These are phyloP conservation scores for Sebastes wilsoni DNA, from an alignment of 2,797 vertebrate species.

Conservation along the genomic window DNA sequence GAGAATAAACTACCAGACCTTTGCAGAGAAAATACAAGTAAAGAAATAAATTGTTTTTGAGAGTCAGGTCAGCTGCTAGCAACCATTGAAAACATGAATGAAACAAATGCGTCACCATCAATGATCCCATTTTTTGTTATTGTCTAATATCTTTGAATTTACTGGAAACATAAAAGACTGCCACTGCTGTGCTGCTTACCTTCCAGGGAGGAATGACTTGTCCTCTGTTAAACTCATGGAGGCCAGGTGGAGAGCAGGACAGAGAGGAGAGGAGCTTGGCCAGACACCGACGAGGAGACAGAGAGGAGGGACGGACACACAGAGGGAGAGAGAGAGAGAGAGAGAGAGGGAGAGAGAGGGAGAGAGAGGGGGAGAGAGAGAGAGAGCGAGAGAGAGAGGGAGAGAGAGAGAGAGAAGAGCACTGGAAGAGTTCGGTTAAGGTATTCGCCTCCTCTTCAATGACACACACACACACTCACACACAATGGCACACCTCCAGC, in stretches of 20 bases:
- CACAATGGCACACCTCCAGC: neutral
- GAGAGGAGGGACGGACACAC: neutral
- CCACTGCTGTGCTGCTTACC: conserved; percentile 59
- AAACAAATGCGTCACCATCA: conserved; percentile 8
- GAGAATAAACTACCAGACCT: neutral
- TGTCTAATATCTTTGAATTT: conserved; percentile 8
- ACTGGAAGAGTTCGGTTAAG: conserved; percentile 23
- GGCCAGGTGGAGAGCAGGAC: conserved; percentile 59
- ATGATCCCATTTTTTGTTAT: neutral
- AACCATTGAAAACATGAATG: neutral
- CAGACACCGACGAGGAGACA: conserved; percentile 23
- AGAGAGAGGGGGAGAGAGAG: neutral
- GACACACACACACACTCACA: conserved; percentile 17
- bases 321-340: neutral
- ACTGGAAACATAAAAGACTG: conserved; percentile 6
- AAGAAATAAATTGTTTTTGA: neutral
- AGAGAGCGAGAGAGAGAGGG: neutral
- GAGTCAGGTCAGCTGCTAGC: neutral
- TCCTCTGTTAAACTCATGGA: conserved; percentile 76
- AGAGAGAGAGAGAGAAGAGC: neutral
- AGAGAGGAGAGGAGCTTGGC: conserved; percentile 45
- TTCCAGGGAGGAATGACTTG: conserved; percentile 62
- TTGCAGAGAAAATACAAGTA: neutral
- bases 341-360: neutral
- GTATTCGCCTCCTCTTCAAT: conserved; percentile 32